A percentile compares a stretch with the other conserved stretches of the same genome.
phyloP scores from a whole-genome alignment of 2,113 vertebrate genomes.

The Archocentrus centrarchus region DNA sequence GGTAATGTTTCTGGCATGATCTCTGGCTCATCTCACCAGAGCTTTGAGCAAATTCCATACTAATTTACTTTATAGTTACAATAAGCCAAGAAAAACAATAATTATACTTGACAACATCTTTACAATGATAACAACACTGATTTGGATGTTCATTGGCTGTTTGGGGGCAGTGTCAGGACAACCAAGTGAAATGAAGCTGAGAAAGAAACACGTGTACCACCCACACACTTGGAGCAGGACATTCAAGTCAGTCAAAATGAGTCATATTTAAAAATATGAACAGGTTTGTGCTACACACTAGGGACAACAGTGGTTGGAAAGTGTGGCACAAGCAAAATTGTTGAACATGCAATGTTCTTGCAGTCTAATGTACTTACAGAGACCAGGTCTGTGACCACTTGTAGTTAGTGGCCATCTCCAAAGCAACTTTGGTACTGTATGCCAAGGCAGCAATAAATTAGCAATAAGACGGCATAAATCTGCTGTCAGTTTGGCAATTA shows the following conservation, averaged over 20 bases:
- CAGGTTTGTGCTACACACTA: neutral
- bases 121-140: neutral
- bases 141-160: neutral
- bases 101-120: neutral
- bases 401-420: neutral
- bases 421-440: neutral
- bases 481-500: neutral
- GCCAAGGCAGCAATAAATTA: neutral
- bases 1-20: neutral
- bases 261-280: neutral
- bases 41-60: neutral
- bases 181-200: neutral
- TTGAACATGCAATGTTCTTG: neutral
- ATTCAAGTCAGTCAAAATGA: neutral
- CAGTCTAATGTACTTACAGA: neutral
- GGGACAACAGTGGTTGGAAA: neutral
- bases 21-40: too few species aligned
- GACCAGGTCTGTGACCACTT: neutral
- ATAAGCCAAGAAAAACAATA: neutral
- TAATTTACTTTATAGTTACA: neutral
- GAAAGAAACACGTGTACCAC: neutral
- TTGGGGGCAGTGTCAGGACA: neutral
- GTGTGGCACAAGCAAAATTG: fast-evolving
- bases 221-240: neutral
- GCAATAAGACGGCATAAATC: fast-evolving